phyloP scores from a whole-genome alignment of 2,113 vertebrate genomes.

The Percina caprodes region DNA sequence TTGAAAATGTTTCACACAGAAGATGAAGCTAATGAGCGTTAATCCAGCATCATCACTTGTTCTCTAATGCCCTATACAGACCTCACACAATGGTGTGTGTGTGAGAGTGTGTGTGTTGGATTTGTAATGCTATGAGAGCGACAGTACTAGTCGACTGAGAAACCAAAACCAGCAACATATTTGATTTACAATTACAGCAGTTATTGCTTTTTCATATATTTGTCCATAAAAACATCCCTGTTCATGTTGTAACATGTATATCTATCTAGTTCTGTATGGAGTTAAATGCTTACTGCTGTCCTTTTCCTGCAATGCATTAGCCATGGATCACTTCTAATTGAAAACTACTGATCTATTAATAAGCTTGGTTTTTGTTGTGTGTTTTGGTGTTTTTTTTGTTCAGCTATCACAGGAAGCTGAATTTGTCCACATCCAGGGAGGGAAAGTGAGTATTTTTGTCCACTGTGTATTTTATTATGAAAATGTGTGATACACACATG shows the following conservation, averaged over 20 bases:
- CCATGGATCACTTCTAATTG: background rate
- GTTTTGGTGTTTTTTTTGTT: background rate
- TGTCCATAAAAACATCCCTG: too few relatives aligned
- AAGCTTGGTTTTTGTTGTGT: background rate
- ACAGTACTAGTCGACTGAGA: background rate
- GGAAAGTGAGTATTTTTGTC: background rate
- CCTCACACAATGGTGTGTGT: conserved; percentile 33
- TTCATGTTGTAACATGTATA: too few relatives aligned
- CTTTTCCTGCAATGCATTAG: background rate
- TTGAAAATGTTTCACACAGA: background rate
- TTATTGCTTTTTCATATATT: too few relatives aligned
- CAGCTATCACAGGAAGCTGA: background rate
- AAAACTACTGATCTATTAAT: background rate
- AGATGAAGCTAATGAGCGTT: conserved; percentile 62
- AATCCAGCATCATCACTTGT: conserved; percentile 38
- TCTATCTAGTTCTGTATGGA: too few relatives aligned
- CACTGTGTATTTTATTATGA: background rate
- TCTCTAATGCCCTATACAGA: conserved; percentile 21
- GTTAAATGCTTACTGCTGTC: background rate
- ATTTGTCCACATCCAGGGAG: background rate
- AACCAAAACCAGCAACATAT: background rate
- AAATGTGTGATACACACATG: background rate
- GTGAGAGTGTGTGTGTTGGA: conserved; percentile 3
- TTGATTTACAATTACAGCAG: background rate
- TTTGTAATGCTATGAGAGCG: background rate